Conservation (phyloP, 2,113 vertebrate species). For the Tupaia tana region DNA sequence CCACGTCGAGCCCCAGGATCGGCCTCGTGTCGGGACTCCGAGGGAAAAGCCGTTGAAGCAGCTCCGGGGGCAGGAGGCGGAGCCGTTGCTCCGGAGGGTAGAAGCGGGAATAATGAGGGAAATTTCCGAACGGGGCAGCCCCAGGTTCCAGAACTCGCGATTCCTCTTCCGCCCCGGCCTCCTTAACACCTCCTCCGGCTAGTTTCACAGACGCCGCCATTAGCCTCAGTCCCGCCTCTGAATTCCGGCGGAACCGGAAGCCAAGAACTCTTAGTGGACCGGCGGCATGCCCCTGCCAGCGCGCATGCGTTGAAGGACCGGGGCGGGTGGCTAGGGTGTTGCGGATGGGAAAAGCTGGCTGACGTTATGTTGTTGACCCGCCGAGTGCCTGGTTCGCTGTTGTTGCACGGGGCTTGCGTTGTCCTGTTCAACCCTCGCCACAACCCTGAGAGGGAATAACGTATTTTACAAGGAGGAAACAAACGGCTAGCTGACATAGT, state of each 20-base stretch:
- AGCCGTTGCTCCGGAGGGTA: slow-evolving; percentile 93
- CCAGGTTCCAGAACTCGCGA: slow-evolving; percentile 85
- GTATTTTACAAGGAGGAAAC: neutral
- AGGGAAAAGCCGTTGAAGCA: slow-evolving; percentile 87
- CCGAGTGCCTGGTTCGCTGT: fast-evolving
- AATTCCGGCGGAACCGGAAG: neutral
- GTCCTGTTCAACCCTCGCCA: fast-evolving
- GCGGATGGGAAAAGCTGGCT: fast-evolving
- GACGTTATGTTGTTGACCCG: no score
- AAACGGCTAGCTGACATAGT: neutral
- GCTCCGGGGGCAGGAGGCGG: slow-evolving; percentile 88
- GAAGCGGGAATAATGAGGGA: slow-evolving; percentile 94
- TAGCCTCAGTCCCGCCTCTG: fast-evolving
- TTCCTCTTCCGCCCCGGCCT: neutral
- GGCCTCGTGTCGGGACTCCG: slow-evolving; percentile 58
- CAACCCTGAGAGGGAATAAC: neutral
- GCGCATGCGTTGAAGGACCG: slow-evolving; percentile 1
- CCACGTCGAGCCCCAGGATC: slow-evolving; percentile 93
- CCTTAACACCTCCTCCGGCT: neutral
- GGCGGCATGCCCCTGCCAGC: fast-evolving
- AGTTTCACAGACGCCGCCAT: slow-evolving; percentile 79
- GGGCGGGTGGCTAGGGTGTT: fast-evolving
- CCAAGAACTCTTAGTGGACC: fast-evolving
- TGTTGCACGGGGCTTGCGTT: fast-evolving
- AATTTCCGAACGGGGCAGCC: slow-evolving; percentile 94